Evolutionary conservation across 2,113 vertebrate genomes (phyloP).

Genomic region (Antigone vipio): DNA sequence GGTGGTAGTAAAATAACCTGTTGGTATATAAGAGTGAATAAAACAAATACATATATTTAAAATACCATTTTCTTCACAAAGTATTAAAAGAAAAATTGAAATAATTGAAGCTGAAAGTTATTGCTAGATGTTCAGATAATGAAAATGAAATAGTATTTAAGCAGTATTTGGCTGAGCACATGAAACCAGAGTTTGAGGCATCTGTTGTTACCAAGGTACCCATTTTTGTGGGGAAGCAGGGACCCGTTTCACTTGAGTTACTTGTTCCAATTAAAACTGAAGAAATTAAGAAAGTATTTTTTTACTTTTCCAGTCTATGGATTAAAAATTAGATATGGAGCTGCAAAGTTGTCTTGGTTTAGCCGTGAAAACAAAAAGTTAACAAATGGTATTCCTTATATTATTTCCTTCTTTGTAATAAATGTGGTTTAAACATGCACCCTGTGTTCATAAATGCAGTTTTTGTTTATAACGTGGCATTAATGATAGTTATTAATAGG

Average conservation of each 20-base stretch:
- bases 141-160: background rate
- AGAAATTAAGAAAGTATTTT: background rate
- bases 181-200: background rate
- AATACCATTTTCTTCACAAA: background rate
- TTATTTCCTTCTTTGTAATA: background rate
- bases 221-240: background rate
- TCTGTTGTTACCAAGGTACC: background rate
- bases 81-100: background rate
- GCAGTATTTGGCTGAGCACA: background rate
- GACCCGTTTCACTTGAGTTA: background rate
- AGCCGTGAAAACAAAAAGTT: background rate
- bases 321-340: background rate
- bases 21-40: background rate
- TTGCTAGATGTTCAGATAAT: background rate
- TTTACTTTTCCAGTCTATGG: background rate
- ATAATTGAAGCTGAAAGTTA: background rate
- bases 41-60: background rate
- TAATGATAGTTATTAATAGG: background rate
- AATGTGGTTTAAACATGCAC: background rate
- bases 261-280: background rate
- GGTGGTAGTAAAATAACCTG: background rate
- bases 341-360: background rate
- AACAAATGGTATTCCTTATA: background rate
- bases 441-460: background rate
- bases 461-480: conserved; percentile 15